A percentile compares a stretch with the other conserved stretches of the same genome.
Conservation (phyloP, 2,113 vertebrate species). For the Clarias magur region DNA sequence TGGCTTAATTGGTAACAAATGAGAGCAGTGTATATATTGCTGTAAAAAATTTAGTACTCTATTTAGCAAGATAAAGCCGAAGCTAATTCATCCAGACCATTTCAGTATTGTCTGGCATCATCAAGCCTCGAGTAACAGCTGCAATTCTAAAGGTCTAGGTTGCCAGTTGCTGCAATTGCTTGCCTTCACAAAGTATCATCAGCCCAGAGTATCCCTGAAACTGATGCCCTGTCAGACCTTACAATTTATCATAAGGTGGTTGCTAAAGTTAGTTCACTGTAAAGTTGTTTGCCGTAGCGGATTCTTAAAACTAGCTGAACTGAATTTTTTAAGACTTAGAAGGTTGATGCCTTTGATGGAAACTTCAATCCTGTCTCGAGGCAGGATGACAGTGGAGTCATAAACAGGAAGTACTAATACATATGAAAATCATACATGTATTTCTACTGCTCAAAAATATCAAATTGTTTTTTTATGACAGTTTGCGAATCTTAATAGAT, state of each 20-base stretch:
- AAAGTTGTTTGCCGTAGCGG: background rate
- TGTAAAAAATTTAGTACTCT: background rate
- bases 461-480: too few relatives aligned
- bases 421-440: background rate
- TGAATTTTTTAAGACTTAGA: background rate
- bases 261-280: conserved; percentile 3
- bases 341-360: background rate
- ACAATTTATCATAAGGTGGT: conserved; percentile 8
- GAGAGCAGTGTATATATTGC: background rate
- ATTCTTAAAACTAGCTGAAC: background rate
- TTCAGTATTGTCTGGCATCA: background rate
- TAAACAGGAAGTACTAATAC: background rate
- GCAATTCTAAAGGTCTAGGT: background rate
- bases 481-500: too few relatives aligned
- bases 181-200: background rate
- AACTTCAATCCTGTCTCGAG: background rate
- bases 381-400: background rate
- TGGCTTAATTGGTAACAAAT: background rate
- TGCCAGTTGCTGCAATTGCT: background rate
- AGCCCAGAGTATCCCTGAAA: background rate
- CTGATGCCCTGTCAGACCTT: background rate
- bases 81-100: background rate
- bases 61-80: background rate
- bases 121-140: background rate
- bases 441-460: too few relatives aligned